These are phyloP conservation scores for Diabrotica undecimpunctata DNA, from an alignment of 1,140 invertebrate species.

Conservation along the genomic window DNA sequence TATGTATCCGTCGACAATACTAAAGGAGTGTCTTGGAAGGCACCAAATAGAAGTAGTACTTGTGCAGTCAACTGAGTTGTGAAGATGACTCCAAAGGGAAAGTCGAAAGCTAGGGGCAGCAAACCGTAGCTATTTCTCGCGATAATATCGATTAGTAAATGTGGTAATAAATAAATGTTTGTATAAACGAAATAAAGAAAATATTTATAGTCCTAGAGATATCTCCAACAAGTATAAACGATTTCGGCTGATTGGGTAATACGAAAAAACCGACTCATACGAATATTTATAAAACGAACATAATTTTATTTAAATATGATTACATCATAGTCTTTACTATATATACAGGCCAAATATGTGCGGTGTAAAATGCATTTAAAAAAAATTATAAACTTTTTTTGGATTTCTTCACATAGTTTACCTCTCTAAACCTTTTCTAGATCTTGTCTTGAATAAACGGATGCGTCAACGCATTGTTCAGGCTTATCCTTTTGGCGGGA, in stretches of 20 bases:
- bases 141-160: too few relatives aligned
- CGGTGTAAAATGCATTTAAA: not conserved
- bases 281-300: conserved; percentile 1
- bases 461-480: conserved; percentile 92
- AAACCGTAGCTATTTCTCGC: too few relatives aligned
- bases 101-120: too few relatives aligned
- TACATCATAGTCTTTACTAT: conserved; percentile 3
- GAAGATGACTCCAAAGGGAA: too few relatives aligned
- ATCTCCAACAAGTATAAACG: not conserved
- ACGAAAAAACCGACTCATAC: not conserved
- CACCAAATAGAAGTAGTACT: too few relatives aligned
- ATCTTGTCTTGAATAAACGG: conserved; percentile 95
- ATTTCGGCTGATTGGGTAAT: not conserved
- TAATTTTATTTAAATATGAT: conserved; percentile 10
- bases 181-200: too few relatives aligned
- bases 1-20: too few relatives aligned
- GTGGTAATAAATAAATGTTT: too few relatives aligned
- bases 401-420: conserved; percentile 30
- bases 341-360: not conserved
- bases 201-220: not conserved
- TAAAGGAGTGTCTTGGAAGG: too few relatives aligned
- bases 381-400: conserved; percentile 17
- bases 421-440: conserved; percentile 46
- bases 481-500: conserved; percentile 85
- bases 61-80: too few relatives aligned